phyloP scores from a whole-genome alignment of 2,888 invertebrate genomes.

The Morinoia aosen region DNA sequence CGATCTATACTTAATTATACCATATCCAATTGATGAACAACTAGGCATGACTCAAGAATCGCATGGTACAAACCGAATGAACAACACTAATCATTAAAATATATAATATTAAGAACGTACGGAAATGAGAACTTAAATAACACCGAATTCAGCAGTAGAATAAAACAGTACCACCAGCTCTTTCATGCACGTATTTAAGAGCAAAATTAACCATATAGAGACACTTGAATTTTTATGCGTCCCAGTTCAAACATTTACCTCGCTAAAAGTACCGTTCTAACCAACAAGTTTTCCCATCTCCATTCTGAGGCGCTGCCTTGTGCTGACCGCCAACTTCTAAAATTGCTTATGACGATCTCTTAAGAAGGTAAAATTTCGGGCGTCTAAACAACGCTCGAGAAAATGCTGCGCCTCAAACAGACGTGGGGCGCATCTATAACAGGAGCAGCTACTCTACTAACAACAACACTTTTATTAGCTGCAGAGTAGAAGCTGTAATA shows the following conservation, averaged over 20 bases:
- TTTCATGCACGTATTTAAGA: background rate
- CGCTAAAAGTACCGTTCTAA: background rate
- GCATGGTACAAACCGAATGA: background rate
- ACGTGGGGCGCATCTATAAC: background rate
- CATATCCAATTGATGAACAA: background rate
- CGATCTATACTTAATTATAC: background rate
- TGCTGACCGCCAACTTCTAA: conserved; percentile 12
- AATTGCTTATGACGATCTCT: background rate
- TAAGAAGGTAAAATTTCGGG: background rate
- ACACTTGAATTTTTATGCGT: background rate
- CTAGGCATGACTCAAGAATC: background rate
- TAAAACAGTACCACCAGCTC: background rate
- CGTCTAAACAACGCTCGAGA: background rate
- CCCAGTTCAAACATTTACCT: background rate
- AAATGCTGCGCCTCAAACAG: background rate
- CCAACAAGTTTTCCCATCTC: background rate
- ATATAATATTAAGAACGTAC: too few species aligned
- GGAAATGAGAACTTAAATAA: too few species aligned
- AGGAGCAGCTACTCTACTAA: background rate
- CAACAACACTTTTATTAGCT: background rate
- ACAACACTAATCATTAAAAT: background rate
- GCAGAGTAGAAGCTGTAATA: background rate
- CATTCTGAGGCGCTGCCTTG: background rate
- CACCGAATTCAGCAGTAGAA: background rate
- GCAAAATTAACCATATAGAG: background rate